Evolutionary conservation across 2,113 vertebrate species (phyloP).

Genomic region (Odontophorus gujanensis): DNA sequence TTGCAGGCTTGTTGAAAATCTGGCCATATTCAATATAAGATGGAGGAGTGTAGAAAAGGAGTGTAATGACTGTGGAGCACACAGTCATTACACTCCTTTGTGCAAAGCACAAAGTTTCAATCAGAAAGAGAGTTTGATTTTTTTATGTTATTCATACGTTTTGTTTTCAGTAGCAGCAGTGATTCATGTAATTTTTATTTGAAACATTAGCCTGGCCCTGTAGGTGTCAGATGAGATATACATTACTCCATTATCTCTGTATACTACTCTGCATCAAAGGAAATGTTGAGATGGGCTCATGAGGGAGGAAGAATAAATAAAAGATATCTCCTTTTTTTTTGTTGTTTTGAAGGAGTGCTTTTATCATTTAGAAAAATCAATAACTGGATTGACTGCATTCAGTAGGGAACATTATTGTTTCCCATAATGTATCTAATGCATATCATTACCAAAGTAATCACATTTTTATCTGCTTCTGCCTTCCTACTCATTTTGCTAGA

Average conservation of each 20-base stretch:
- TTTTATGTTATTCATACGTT: neutral
- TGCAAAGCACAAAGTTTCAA: neutral
- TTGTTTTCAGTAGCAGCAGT: constrained; percentile 57
- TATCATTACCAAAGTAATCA: constrained; percentile 88
- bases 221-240: constrained; percentile 85
- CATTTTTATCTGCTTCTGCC: constrained; percentile 78
- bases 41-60: neutral
- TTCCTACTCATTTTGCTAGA: constrained; percentile 74
- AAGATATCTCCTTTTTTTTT: constrained; percentile 75
- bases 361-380: constrained; percentile 92
- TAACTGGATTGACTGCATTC: constrained; percentile 86
- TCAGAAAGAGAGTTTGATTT: neutral
- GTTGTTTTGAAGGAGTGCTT: constrained; percentile 76
- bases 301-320: constrained; percentile 74
- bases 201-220: constrained; percentile 79
- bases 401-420: constrained; percentile 84
- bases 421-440: constrained; percentile 89
- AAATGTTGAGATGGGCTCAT: constrained; percentile 69
- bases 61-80: neutral
- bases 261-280: constrained; percentile 76
- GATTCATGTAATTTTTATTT: constrained; percentile 73
- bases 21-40: neutral
- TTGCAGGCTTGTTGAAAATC: neutral
- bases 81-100: too few species aligned
- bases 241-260: constrained; percentile 77